These are phyloP conservation scores for Phoxinus phoxinus DNA, from an alignment of 2,113 vertebrate genomes.

Conservation along the genomic window DNA sequence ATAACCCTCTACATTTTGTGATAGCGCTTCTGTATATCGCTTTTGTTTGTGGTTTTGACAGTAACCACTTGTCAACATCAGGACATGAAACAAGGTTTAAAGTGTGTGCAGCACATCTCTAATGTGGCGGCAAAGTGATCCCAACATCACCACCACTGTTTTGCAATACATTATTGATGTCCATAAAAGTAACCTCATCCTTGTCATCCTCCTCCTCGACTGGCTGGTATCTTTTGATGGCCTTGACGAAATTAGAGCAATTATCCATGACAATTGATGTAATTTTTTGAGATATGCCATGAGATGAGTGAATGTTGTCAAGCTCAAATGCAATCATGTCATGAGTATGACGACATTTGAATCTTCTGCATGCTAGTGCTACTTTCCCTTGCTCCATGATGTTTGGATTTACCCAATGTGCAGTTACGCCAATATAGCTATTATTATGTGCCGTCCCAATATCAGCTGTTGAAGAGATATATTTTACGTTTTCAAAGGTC, in stretches of 20 bases:
- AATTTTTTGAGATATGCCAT: background rate
- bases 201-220: background rate
- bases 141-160: background rate
- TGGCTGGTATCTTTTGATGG: constrained; percentile 1
- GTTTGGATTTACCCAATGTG: background rate
- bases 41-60: background rate
- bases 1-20: constrained; percentile 31
- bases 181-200: background rate
- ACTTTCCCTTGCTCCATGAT: constrained; percentile 29
- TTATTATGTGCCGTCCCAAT: constrained; percentile 28
- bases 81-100: background rate
- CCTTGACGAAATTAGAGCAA: background rate
- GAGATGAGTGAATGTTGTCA: constrained; percentile 9
- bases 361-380: constrained; percentile 29
- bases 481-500: constrained; percentile 19
- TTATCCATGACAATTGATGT: constrained; percentile 6
- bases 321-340: background rate
- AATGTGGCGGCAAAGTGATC: background rate
- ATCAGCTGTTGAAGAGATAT: constrained; percentile 29
- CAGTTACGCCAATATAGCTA: constrained; percentile 27
- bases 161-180: background rate
- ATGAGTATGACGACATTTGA: constrained; percentile 30
- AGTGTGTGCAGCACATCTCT: background rate
- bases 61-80: constrained; percentile 1
- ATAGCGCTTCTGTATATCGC: constrained; percentile 37